A percentile compares a stretch with the other conserved stretches of the same genome.
Evolutionary conservation across 2,797 vertebrate species (phyloP).

Genomic region (Xenentodon cancila): DNA sequence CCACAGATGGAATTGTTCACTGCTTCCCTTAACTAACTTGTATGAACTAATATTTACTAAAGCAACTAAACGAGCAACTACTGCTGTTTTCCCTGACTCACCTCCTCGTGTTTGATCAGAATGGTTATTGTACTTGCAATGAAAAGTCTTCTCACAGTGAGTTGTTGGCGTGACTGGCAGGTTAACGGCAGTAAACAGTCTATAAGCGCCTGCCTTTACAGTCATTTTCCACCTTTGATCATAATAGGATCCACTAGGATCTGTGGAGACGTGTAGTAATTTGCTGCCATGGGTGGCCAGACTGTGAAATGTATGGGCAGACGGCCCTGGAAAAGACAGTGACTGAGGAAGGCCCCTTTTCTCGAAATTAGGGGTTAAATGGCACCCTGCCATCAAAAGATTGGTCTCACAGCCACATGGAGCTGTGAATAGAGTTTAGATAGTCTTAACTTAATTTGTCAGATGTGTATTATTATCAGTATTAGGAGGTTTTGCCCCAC

Average conservation of each 20-base stretch:
- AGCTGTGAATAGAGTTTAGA: constrained; percentile 82
- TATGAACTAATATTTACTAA: no score
- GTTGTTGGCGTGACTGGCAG: constrained; percentile 81
- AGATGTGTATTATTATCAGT: constrained; percentile 60
- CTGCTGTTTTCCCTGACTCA: not conserved
- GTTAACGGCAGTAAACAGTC: constrained; percentile 75
- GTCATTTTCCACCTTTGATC: constrained; percentile 50
- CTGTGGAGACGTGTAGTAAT: constrained; percentile 50
- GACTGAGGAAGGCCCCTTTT: constrained; percentile 70
- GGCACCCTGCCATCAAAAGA: constrained; percentile 74
- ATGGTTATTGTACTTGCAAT: constrained; percentile 83
- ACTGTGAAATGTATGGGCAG: constrained; percentile 57
- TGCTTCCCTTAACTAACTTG: no score
- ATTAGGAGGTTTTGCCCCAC: constrained; percentile 44
- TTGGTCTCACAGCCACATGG: constrained; percentile 76
- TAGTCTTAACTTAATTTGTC: constrained; percentile 82
- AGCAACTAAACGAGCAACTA: no score
- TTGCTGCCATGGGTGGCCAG: constrained; percentile 57
- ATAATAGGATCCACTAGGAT: constrained; percentile 39
- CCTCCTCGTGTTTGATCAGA: constrained; percentile 20
- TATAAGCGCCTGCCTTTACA: constrained; percentile 62
- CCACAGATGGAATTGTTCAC: no score
- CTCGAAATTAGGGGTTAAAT: constrained; percentile 70
- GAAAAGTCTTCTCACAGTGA: constrained; percentile 77
- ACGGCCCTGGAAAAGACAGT: constrained; percentile 66